phyloP scores from a whole-genome alignment of 2,797 vertebrate species.

The Gallinago nigripennis region DNA sequence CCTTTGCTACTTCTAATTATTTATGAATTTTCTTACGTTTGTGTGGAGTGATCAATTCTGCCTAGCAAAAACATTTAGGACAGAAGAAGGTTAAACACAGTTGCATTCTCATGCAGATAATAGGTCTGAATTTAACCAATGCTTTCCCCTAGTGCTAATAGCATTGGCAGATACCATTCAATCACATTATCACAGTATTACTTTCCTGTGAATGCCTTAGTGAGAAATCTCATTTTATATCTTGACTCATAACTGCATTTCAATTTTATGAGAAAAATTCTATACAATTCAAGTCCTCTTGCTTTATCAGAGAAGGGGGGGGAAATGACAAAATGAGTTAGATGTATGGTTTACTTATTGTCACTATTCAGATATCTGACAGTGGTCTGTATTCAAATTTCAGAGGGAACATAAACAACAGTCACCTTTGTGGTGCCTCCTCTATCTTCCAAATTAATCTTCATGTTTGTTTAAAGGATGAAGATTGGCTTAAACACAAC shows the following conservation, averaged over 20 bases:
- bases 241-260: not conserved
- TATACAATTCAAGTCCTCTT: not conserved
- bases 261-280: not conserved
- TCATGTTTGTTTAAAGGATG: not conserved
- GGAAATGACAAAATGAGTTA: not conserved
- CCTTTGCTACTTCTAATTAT: not conserved
- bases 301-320: not conserved
- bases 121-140: not conserved
- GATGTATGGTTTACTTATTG: not conserved
- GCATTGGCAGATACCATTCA: not conserved
- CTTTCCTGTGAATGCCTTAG: not conserved
- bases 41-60: not conserved
- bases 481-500: not conserved
- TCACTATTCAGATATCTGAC: not conserved
- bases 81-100: not conserved
- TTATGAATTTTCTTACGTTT: not conserved
- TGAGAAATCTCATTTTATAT: not conserved
- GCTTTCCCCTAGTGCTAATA: not conserved
- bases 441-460: not conserved
- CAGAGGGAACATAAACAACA: not conserved
- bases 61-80: not conserved
- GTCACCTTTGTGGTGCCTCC: not conserved
- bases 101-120: not conserved
- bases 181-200: not conserved
- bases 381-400: not conserved